Base-by-base conservation (phyloP, 2,113 vertebrate species). In the Callocephalon fimbriatum region DNA sequence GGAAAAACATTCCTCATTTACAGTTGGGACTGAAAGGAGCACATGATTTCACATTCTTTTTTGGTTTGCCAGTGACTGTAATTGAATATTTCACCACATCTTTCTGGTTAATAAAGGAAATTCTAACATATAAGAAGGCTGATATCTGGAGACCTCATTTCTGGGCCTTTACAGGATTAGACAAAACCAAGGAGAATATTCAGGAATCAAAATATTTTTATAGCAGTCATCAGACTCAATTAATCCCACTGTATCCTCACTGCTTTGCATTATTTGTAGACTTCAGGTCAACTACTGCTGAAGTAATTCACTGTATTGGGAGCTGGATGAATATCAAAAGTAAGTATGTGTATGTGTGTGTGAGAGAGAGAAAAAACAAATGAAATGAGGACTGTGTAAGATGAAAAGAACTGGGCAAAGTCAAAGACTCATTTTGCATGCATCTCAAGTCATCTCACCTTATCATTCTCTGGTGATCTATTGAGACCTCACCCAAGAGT, bases 381-480 rank as follows among this genome's bases (percentile, higher is more conserved):
- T 83, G 51, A 63, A 92, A 32, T 26, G 27, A 70, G 84, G 23
- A 37, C 20, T 25, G 13, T 22, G 29, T 22, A 44, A 8, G 5
- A 54, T 23, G 9, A 80, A 75, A 86, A 66, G 42, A 56, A 79
- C 0, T 1, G 12, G 19, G 3, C 22, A 80, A 77, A 27, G 44
- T 14, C 0, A 3, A 68, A 61, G 29, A 15, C 10, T 45, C 19
- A 7, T 70, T 74, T 88, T 53, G 20, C 0, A 0, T 31, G 9
- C 29, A 68, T 37, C 23, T 27, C 38, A 40, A n/a, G 73, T 23
- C 1, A 42, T 16, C 27, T 76, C 20, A 14, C 15, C 20, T 63
- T 59, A 32, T 4, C 2, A 0, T 3, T 10, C 21, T 2, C 10
- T 17, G 37, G 22, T 13, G 15, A 51, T n/a, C 82, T 85, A 48